Conservation (phyloP, 2,113 vertebrate genomes). For the Phyllostomus hastatus region DNA sequence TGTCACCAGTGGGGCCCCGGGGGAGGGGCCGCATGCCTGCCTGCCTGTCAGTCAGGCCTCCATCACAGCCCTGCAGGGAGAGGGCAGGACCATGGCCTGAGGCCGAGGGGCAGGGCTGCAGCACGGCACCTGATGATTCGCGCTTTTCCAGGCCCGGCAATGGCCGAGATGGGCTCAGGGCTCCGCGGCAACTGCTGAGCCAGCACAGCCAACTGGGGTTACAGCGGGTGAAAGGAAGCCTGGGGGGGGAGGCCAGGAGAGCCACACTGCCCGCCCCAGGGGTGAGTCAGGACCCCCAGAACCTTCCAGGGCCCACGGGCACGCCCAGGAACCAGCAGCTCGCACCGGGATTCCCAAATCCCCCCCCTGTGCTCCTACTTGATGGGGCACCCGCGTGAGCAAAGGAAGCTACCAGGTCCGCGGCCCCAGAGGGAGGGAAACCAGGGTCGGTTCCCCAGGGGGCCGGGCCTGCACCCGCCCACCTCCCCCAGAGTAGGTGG, state of each 20-base stretch:
- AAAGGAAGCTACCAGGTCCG: accelerated
- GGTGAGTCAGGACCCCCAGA: neutral
- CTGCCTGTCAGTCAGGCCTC: neutral
- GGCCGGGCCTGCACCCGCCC: accelerated
- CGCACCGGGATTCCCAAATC: accelerated
- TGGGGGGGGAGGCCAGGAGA: neutral
- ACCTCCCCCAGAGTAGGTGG: accelerated
- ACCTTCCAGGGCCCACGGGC: neutral
- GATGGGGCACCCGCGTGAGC: neutral
- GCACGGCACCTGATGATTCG: accelerated
- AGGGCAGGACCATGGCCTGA: accelerated
- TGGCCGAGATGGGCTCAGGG: accelerated
- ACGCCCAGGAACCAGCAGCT: accelerated
- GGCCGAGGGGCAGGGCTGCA: accelerated
- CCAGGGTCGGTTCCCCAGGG: accelerated
- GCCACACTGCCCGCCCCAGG: neutral
- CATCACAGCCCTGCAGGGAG: neutral
- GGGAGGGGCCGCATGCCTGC: neutral
- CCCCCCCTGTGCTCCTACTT: neutral
- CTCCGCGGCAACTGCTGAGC: neutral
- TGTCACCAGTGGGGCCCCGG: neutral
- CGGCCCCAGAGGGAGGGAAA: neutral
- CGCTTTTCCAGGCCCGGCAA: neutral
- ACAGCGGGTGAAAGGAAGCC: no score
- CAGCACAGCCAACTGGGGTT: accelerated